A percentile compares a stretch with the other conserved stretches of the same genome.
phyloP scores from a whole-genome alignment of 2,113 vertebrate genomes.

The Noctilio leporinus region DNA sequence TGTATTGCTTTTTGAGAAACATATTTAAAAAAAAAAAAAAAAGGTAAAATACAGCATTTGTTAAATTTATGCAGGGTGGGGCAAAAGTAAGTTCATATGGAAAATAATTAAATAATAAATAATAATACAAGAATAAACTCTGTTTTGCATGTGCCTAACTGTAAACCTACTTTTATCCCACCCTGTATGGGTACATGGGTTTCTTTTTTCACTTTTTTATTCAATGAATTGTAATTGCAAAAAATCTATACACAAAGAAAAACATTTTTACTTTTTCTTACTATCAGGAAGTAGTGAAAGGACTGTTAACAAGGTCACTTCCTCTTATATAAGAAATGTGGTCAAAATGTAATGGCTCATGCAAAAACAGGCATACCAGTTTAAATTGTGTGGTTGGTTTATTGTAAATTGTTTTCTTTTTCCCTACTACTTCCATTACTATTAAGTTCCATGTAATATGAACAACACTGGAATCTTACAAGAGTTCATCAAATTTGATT shows the following conservation, averaged over 20 bases:
- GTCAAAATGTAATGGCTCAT: background rate
- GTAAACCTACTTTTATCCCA: background rate
- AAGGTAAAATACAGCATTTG: background rate
- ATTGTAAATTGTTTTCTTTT: background rate
- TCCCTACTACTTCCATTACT: background rate
- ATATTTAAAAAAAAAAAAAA: background rate
- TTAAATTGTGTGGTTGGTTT: background rate
- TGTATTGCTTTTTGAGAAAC: background rate
- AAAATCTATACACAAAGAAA: slow-evolving; percentile 17
- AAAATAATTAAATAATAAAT: background rate
- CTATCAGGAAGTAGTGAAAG: slow-evolving; percentile 37
- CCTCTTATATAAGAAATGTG: slow-evolving; percentile 23
- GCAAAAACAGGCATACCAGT: background rate
- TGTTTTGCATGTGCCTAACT: background rate
- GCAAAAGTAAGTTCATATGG: background rate
- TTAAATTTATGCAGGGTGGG: background rate
- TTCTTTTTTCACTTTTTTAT: background rate
- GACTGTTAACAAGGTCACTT: slow-evolving; percentile 8
- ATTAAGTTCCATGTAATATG: background rate
- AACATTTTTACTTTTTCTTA: slow-evolving; percentile 38
- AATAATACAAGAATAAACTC: background rate
- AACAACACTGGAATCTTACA: background rate
- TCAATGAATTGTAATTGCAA: background rate
- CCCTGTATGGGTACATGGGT: background rate
- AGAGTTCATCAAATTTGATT: background rate